Evolutionary conservation across 2,888 invertebrate genomes (phyloP).

Genomic region (Harmothoe impar): DNA sequence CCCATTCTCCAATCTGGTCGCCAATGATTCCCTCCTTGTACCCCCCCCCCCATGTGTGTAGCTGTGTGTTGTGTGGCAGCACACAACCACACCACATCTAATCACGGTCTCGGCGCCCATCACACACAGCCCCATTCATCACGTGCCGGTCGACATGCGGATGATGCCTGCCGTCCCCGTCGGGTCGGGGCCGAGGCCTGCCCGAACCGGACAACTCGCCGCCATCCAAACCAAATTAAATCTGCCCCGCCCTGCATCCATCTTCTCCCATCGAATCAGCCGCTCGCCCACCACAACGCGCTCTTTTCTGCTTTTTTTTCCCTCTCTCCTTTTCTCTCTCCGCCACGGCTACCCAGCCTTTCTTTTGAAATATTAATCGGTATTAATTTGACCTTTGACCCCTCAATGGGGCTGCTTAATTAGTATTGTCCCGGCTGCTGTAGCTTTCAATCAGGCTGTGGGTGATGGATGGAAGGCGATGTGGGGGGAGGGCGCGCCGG

Average conservation of each 20-base stretch:
- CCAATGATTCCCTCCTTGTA: not conserved
- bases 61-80: not conserved
- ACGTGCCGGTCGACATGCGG: not conserved
- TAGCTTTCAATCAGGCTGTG: constrained; percentile 41
- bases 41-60: not conserved
- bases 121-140: constrained; percentile 28
- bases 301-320: not conserved
- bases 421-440: constrained; percentile 28
- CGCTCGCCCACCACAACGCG: not conserved
- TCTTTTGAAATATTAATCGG: constrained; percentile 58
- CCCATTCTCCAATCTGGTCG: too few species aligned
- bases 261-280: constrained; percentile 21
- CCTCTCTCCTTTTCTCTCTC: not conserved
- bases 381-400: constrained; percentile 54
- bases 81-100: not conserved
- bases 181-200: not conserved
- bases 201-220: not conserved
- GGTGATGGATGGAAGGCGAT: constrained; percentile 40
- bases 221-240: constrained; percentile 53
- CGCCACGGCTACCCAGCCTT: not conserved
- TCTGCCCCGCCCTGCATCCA: constrained; percentile 44
- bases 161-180: constrained; percentile 8
- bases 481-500: constrained; percentile 14
- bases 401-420: constrained; percentile 47
- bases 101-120: not conserved